Conservation (phyloP, 2,113 vertebrate species). For the Camarhynchus parvulus region DNA sequence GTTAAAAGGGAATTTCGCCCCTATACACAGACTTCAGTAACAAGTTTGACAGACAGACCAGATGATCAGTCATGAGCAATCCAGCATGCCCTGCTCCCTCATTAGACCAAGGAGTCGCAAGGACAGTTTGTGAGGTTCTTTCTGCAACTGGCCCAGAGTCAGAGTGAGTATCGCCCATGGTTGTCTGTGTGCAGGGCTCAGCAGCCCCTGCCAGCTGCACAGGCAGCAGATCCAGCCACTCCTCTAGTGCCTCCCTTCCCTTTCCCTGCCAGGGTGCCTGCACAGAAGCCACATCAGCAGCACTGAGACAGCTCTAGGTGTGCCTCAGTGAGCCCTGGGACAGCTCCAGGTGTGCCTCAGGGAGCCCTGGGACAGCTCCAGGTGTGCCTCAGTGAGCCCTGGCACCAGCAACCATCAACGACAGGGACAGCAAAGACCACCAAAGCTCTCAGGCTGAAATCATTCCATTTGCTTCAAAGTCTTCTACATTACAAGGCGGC, state of each 20-base stretch:
- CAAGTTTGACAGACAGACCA: not conserved
- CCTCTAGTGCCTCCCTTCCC: not conserved
- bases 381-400: not conserved
- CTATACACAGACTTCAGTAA: not conserved
- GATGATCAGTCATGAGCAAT: not conserved
- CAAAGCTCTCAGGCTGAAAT: not conserved
- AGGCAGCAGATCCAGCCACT: not conserved
- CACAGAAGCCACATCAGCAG: not conserved
- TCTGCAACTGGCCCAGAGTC: not conserved
- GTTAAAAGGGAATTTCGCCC: not conserved
- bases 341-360: rapidly evolving
- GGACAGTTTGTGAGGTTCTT: not conserved
- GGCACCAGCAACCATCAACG: not conserved
- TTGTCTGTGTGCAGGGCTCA: not conserved
- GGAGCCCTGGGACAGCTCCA: rapidly evolving
- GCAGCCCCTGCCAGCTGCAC: rapidly evolving
- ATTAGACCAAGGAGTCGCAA: not conserved
- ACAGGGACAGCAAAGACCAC: not conserved
- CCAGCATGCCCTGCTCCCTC: not conserved
- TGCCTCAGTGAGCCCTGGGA: not conserved
- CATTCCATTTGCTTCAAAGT: not conserved
- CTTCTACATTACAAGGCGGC: not conserved
- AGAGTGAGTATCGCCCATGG: too few species aligned
- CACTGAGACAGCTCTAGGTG: rapidly evolving
- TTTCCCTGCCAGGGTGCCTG: not conserved